These are phyloP conservation scores for Meriones psammophilus DNA, from an alignment of 2,797 vertebrate species.

Conservation along the genomic window DNA sequence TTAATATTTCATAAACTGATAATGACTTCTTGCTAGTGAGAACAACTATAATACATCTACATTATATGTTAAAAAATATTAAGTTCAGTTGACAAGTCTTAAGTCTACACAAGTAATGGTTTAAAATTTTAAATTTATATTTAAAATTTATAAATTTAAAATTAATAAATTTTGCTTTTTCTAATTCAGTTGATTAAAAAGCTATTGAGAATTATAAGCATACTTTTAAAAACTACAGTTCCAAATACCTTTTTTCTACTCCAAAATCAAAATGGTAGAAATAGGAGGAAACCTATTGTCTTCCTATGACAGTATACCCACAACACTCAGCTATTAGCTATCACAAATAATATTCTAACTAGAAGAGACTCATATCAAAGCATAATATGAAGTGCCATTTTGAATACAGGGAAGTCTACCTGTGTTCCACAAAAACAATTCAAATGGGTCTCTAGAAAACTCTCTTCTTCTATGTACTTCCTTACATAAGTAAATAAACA, in stretches of 20 bases:
- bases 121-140: not conserved
- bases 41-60: slow-evolving; percentile 2
- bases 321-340: not conserved
- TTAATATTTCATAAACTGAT: slow-evolving; percentile 61
- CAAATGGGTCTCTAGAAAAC: slow-evolving; percentile 33
- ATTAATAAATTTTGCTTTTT: not conserved
- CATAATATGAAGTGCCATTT: slow-evolving; percentile 47
- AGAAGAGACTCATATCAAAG: slow-evolving; percentile 50
- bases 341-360: slow-evolving; percentile 59
- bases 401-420: slow-evolving; percentile 29
- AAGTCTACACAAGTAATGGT: not conserved
- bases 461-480: slow-evolving; percentile 28
- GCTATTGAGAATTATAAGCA: not conserved
- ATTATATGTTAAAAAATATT: slow-evolving; percentile 51
- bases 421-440: slow-evolving; percentile 50
- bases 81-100: slow-evolving; percentile 31
- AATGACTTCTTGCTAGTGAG: slow-evolving; percentile 54
- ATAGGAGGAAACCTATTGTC: slow-evolving; percentile 33
- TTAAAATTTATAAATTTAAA: slow-evolving; percentile 53
- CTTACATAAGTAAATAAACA: slow-evolving; percentile 66
- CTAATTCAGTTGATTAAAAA: slow-evolving; percentile 23
- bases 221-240: not conserved
- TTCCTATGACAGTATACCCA: slow-evolving; percentile 31
- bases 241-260: not conserved
- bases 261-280: slow-evolving; percentile 17